Evolutionary conservation across 30 jellyfish, hydroid and myxozoan species (phyloP).

Genomic region (Aurelia sp.): DNA sequence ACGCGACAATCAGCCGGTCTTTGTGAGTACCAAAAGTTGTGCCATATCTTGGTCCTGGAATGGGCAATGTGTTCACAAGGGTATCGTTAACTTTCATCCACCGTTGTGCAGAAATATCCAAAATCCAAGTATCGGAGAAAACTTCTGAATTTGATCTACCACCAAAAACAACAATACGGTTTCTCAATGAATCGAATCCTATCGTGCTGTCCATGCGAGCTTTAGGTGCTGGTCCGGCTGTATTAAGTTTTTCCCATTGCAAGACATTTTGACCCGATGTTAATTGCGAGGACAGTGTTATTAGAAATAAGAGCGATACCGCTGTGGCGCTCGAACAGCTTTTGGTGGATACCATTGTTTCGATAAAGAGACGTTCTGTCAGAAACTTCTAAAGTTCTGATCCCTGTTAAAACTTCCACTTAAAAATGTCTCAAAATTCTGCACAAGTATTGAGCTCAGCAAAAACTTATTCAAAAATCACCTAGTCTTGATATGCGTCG

Average conservation of each 20-base stretch:
- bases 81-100: constrained; percentile 51
- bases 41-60: constrained; percentile 61
- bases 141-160: constrained; percentile 37
- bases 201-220: constrained; percentile 68
- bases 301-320: background rate
- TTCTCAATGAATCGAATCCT: constrained; percentile 47
- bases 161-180: constrained; percentile 54
- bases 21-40: constrained; percentile 36
- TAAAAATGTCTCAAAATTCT: background rate
- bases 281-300: background rate
- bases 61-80: background rate
- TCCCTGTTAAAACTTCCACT: no score
- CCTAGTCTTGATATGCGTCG: no score
- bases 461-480: no score
- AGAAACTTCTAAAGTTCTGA: no score
- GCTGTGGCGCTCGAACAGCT: no score
- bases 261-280: background rate
- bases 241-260: constrained; percentile 53
- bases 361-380: no score
- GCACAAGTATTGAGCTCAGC: no score
- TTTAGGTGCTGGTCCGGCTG: constrained; percentile 45
- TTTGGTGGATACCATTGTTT: no score
- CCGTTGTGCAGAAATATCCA: constrained; percentile 11
- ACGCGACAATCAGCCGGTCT: constrained; percentile 26
- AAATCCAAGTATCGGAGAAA: constrained; percentile 70